Evolutionary conservation across 30 jellyfish, hydroid and myxozoan genomes (phyloP), one percentile per base, ranked within the genome.

Genomic region (Nemopilema nomurai): DNA sequence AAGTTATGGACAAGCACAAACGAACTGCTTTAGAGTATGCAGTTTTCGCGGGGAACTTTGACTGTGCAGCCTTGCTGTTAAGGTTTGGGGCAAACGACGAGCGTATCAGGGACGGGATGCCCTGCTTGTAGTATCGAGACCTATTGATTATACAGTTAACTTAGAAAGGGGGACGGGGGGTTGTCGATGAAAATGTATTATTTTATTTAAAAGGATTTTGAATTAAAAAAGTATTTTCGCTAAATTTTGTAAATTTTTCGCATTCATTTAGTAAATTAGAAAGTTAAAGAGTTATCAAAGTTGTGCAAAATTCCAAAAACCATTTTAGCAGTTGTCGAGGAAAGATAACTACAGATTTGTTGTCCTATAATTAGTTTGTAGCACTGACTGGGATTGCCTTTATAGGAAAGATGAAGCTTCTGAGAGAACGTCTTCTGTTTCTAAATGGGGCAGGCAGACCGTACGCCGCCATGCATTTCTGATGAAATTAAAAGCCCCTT

Each of bases 11-110:
- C 75, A 67, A 31, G 9, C 51, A 62, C 51, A 83, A 69, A 28
- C 70, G 87, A 51, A 83, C 92, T 33, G 73, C 95, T 16, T 76
- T 90, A 0, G 97, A 90, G 62, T 90, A 90, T 69, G 94, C 97
- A 8, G 97, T 90, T 16, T 76, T 81, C 17, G 97, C 90, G 18
- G 97, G 95, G 64, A 93, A 90, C 52, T 90, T 90, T 78, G 97
- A 90, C 71, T 90, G 97, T 50, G 97, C 97, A 3, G 51, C 96
- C 67, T 72, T 83, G 64, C 79, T 90, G 70, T 62, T 90, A 20
- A 79, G 82, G 51, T 80, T 51, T 21, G 97, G 97, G 22, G 97
- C 97, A 26, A 74, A 63, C 65, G 91, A 76, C 16, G 85, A 83
- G 29, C 64, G 74, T 25, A 77, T 90, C 1, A 73, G 90, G 24